These are phyloP conservation scores for Scylla paramamosain DNA, from an alignment of 1,140 invertebrate genomes.

Conservation along the genomic window DNA sequence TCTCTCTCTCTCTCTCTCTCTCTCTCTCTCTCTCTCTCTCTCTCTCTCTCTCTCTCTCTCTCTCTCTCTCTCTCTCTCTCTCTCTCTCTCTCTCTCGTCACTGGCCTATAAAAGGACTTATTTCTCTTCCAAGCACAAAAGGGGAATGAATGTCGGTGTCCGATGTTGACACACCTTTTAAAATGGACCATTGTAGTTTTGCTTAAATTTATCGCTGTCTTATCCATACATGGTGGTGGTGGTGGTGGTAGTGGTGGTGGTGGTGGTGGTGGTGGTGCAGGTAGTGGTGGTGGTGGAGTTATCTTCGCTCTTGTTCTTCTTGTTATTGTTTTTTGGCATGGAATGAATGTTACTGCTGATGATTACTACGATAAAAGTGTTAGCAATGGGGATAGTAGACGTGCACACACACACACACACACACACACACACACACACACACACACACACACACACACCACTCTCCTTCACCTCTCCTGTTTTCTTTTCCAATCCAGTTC, in stretches of 20 bases:
- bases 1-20: background rate
- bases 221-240: background rate
- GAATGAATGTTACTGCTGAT: background rate
- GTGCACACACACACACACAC: no score
- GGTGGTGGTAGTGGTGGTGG: background rate
- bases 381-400: background rate
- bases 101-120: background rate
- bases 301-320: background rate
- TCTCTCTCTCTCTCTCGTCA: background rate
- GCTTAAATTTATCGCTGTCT: background rate
- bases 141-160: background rate
- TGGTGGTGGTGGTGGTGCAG: background rate
- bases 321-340: background rate
- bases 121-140: slow-evolving; percentile 21
- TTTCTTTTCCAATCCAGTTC: background rate
- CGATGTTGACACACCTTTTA: background rate
- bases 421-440: no score
- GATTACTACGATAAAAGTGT: background rate
- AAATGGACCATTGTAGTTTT: background rate
- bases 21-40: background rate
- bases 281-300: background rate
- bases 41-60: background rate
- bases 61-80: slow-evolving; percentile 5
- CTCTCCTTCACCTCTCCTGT: background rate
- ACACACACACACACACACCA: background rate